These are phyloP conservation scores for Ctena decussata DNA, from an alignment of 2,888 invertebrate species.

Conservation along the genomic window DNA sequence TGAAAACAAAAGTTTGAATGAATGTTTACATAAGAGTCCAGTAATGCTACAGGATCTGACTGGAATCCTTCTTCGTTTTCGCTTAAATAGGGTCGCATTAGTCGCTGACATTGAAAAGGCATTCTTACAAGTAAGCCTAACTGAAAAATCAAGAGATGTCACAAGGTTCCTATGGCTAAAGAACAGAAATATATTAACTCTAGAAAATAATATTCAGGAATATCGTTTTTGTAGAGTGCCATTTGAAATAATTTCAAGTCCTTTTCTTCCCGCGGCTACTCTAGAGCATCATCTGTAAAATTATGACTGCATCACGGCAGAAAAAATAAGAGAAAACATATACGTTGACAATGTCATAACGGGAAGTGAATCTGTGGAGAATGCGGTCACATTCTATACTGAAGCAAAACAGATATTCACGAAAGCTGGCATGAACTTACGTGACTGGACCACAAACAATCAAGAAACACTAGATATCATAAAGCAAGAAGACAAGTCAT, in stretches of 20 bases:
- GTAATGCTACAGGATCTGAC: slow-evolving; percentile 33
- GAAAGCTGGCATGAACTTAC: slow-evolving; percentile 7
- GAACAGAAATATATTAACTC: neutral
- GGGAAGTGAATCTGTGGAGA: neutral
- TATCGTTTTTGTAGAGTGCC: slow-evolving; percentile 25
- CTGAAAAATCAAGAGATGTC: neutral
- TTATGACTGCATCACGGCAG: neutral
- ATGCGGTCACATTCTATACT: neutral
- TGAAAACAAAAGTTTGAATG: slow-evolving; percentile 39
- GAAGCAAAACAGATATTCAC: neutral
- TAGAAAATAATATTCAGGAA: slow-evolving; percentile 3
- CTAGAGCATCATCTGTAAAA: slow-evolving; percentile 3
- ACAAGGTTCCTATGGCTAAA: slow-evolving; percentile 26
- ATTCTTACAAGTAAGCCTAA: slow-evolving; percentile 21
- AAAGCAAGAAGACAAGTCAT: neutral
- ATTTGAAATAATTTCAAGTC: slow-evolving; percentile 25
- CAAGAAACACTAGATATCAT: neutral
- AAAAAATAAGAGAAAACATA: neutral
- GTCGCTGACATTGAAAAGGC: slow-evolving; percentile 38
- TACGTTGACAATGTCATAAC: slow-evolving; percentile 14
- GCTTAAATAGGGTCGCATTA: slow-evolving; percentile 10
- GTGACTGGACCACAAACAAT: slow-evolving; percentile 4
- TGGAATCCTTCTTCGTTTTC: slow-evolving; percentile 31
- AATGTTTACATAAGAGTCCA: slow-evolving; percentile 39
- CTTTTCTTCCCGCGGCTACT: slow-evolving; percentile 24